phyloP scores from a whole-genome alignment of 2,888 invertebrate species.

The Taphrorychus bicolor region DNA sequence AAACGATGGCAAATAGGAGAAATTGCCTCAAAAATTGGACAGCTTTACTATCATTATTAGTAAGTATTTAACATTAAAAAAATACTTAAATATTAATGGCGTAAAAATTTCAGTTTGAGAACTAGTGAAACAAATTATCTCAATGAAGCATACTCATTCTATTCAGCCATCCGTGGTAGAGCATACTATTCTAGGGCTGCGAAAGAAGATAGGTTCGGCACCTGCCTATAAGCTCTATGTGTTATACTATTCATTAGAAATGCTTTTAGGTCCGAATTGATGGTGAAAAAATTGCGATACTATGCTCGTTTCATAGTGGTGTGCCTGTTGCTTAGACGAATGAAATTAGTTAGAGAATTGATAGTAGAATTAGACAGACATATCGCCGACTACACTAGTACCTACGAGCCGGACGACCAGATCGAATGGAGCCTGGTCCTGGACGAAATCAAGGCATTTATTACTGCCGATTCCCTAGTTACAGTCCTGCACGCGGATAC shows the following conservation, averaged over 20 bases:
- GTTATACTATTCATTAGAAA: not conserved
- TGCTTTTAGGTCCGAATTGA: conserved; percentile 76
- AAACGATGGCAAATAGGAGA: conserved; percentile 99
- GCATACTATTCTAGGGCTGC: conserved; percentile 93
- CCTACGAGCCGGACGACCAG: conserved; percentile 97
- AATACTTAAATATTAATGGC: not conserved
- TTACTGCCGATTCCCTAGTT: conserved; percentile 90
- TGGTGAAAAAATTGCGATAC: conserved; percentile 95
- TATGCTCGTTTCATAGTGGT: conserved; percentile 97
- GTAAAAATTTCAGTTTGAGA: conserved; percentile 83
- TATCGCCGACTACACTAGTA: conserved; percentile 93
- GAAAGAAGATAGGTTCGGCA: conserved; percentile 86
- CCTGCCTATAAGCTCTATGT: not conserved
- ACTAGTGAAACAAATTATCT: conserved; percentile 97
- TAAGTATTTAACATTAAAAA: conserved; percentile 63
- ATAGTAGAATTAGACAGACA: conserved; percentile 92
- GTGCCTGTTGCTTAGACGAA: conserved; percentile 89
- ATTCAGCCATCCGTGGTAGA: conserved; percentile 91
- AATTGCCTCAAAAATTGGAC: conserved; percentile 98
- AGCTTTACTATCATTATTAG: conserved; percentile 98
- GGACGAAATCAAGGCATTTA: conserved; percentile 93
- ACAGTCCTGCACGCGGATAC: conserved; percentile 89
- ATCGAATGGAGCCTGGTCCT: conserved; percentile 94
- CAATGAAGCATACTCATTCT: conserved; percentile 95
- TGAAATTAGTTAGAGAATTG: conserved; percentile 90